These are phyloP conservation scores for Triplophysa dalaica DNA, from an alignment of 2,113 vertebrate genomes.

Conservation along the genomic window DNA sequence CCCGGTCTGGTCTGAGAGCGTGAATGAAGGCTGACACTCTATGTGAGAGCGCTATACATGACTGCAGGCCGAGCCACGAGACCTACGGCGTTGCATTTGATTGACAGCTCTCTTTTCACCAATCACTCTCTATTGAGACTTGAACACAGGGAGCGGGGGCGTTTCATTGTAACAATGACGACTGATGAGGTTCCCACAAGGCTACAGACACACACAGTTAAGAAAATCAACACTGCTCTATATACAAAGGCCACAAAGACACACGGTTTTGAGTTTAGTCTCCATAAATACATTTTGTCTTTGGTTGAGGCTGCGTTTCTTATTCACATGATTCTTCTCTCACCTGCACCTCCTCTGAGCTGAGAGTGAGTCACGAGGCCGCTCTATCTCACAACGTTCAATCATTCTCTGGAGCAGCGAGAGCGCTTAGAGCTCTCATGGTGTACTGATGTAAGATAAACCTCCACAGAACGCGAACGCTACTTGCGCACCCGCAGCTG, in stretches of 20 bases:
- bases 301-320: neutral
- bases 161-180: conserved; percentile 38
- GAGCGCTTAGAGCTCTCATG: conserved; percentile 9
- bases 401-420: conserved; percentile 3
- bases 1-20: neutral
- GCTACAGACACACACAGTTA: neutral
- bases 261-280: neutral
- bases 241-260: neutral
- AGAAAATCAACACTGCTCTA: neutral
- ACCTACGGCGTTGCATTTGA: conserved; percentile 12
- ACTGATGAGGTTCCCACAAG: conserved; percentile 43
- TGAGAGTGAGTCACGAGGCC: conserved; percentile 19
- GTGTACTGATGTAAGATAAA: conserved; percentile 39
- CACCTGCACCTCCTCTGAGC: neutral
- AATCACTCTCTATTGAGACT: conserved; percentile 31
- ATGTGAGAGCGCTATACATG: conserved; percentile 19
- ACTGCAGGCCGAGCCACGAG: neutral
- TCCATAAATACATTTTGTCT: neutral
- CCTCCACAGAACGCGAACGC: conserved; percentile 6
- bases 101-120: conserved; percentile 31
- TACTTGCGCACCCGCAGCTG: neutral
- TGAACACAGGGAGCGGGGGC: conserved; percentile 22
- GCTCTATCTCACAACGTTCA: neutral
- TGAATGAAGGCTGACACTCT: conserved; percentile 36
- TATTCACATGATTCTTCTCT: conserved; percentile 7